Evolutionary conservation across 2,797 vertebrate genomes (phyloP).

Genomic region (Echiichthys vipera): DNA sequence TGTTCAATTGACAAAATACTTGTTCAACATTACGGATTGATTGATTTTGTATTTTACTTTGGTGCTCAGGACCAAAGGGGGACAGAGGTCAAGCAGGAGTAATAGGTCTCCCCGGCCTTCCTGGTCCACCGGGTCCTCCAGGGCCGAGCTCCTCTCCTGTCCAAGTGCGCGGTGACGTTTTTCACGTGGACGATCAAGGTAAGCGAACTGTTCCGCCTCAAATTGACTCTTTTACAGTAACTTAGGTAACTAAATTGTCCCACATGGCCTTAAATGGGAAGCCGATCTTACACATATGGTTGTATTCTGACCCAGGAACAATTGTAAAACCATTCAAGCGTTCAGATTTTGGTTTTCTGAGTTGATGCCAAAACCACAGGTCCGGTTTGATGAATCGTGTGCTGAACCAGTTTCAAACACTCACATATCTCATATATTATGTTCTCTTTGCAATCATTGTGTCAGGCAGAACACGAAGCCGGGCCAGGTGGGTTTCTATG

Average conservation of each 20-base stretch:
- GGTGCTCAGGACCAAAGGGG: conserved; percentile 87
- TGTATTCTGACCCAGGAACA: conserved; percentile 41
- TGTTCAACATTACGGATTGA: not conserved
- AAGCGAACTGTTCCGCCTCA: conserved; percentile 48
- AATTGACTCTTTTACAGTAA: conserved; percentile 20
- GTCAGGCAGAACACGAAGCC: conserved; percentile 39
- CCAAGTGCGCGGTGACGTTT: conserved; percentile 86
- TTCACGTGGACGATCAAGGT: conserved; percentile 88
- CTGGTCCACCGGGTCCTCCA: conserved; percentile 86
- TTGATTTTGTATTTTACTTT: conserved; percentile 4
- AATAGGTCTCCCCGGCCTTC: conserved; percentile 80
- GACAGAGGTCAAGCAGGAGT: conserved; percentile 88
- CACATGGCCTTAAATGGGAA: conserved; percentile 44
- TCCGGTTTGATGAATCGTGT: conserved; percentile 40
- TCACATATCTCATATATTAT: conserved; percentile 24
- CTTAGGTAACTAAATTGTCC: conserved; percentile 28
- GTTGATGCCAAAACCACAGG: conserved; percentile 50
- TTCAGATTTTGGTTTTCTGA: conserved; percentile 45
- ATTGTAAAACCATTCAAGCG: conserved; percentile 47
- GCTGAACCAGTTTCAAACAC: conserved; percentile 24
- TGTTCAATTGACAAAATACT: not conserved
- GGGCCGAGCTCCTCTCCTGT: conserved; percentile 30
- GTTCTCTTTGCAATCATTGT: conserved; percentile 32
- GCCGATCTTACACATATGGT: conserved; percentile 28
- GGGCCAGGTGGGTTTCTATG: conserved; percentile 15